Evolutionary conservation across 1,140 invertebrate genomes (phyloP).

Genomic region (Pollicipes pollicipes): DNA sequence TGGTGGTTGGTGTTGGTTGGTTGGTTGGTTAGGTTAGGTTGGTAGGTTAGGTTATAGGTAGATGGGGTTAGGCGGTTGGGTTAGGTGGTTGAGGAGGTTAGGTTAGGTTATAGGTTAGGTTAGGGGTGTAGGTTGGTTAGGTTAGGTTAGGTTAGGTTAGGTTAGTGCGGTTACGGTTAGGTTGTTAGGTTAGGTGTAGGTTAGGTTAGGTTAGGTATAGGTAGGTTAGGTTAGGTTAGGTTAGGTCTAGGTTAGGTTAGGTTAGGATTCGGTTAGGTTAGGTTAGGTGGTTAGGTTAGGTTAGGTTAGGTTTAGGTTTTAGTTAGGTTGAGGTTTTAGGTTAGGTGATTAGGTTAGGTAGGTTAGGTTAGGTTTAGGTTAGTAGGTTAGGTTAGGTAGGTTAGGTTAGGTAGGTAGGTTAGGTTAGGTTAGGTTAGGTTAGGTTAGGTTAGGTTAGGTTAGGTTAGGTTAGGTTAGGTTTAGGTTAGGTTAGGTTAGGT

Average conservation of each 20-base stretch:
- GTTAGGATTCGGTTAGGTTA: conserved; percentile 13
- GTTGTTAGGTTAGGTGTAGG: conserved; percentile 24
- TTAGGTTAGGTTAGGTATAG: conserved; percentile 12
- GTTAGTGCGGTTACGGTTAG: conserved; percentile 22
- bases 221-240: conserved; percentile 9
- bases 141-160: conserved; percentile 23
- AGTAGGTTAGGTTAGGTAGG: conserved; percentile 11
- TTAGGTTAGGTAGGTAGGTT: conserved; percentile 11
- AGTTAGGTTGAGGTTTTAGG: conserved; percentile 11
- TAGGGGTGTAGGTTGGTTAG: conserved; percentile 17
- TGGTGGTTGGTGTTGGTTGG: no score
- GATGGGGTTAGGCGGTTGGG: conserved; percentile 13
- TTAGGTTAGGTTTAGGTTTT: conserved; percentile 11
- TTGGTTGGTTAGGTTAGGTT: conserved; percentile 19
- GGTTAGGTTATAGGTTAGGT: conserved; percentile 13
- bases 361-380: conserved; percentile 7
- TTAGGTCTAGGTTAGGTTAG: conserved; percentile 12
- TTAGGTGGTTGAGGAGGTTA: conserved; percentile 7
- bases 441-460: conserved; percentile 12
- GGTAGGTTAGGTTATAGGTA: conserved; percentile 17
- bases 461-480: conserved; percentile 12
- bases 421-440: conserved; percentile 12
- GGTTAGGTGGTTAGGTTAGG: no score
- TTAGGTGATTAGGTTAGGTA: conserved; percentile 5
- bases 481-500: conserved; percentile 12